Evolutionary conservation across 2,797 vertebrate species (phyloP).

Genomic region (Rhabdophis nuchalis): DNA sequence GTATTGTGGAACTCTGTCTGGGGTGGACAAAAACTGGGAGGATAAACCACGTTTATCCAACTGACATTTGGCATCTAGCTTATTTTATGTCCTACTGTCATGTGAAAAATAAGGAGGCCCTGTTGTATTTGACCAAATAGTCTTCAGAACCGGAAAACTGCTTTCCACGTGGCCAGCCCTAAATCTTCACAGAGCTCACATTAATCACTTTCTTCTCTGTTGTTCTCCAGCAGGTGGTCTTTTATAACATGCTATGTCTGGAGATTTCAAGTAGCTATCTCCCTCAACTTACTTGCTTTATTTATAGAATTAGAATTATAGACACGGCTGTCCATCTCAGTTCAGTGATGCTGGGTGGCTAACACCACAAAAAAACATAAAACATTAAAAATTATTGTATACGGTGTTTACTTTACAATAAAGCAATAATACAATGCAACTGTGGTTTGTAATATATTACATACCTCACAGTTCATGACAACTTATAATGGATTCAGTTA

Average conservation of each 20-base stretch:
- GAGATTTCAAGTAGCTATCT: background rate
- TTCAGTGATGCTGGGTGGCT: background rate
- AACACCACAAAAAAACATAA: background rate
- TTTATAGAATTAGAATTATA: background rate
- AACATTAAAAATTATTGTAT: background rate
- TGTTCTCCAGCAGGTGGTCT: background rate
- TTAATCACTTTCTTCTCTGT: background rate
- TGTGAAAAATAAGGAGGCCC: background rate
- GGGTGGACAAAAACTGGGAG: conserved; percentile 28
- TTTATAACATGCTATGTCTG: background rate
- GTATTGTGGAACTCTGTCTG: conserved; percentile 33
- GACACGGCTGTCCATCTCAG: background rate
- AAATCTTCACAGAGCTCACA: background rate
- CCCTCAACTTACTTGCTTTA: background rate
- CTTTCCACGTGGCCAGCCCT: background rate
- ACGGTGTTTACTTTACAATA: background rate
- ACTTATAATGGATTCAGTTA: background rate
- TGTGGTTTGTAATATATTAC: background rate
- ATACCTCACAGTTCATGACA: background rate
- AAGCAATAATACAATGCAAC: background rate
- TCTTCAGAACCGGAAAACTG: background rate
- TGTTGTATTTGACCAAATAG: background rate
- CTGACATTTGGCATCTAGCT: background rate
- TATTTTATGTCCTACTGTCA: background rate
- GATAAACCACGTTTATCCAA: background rate